Base-by-base conservation (phyloP, 2,797 vertebrate species). In the Schizothorax lantsangensis region DNA sequence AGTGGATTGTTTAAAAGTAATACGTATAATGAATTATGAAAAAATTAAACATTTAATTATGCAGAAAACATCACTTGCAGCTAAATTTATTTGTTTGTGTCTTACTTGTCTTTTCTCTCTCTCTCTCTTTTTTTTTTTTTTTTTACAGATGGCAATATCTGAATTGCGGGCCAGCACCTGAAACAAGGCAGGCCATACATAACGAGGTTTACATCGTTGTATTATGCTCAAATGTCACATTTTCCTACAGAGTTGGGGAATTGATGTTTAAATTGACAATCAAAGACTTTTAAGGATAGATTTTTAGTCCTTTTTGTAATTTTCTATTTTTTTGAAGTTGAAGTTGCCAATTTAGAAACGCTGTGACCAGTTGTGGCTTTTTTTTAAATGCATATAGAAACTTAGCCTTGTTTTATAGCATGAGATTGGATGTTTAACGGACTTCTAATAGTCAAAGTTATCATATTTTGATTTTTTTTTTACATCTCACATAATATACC, bases 71-170 rank as follows among this genome's bases (percentile, higher is more conserved):
- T 64, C 14, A n/a, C 54, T 33, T 30, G 11, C 3, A 17, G 43
- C n/a, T 10, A 47, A 64, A 83, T 71, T 0, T 15, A 64, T 62
- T 26, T 62, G 15, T 62, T 26, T 62, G 15, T 68, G 33, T 40
- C 68, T 81, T 14, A 40, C 9, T 45, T 43, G 9, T 10, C 9
- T 45, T 8, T 8, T n/a, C 15, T 82, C 17, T 81, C 15, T 21
- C 12, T 33, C 23, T 45, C 19, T 89, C 14, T 12, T 30, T 30
- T 6, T 6, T 73, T 73, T 88, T 59, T 80, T 10, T 26, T 45
- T 75, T 38, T 69, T 71, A 6, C 80, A 90, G 89, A 87, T 85
- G 30, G 52, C 78, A 79, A 30, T 64, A 77, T 87, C 79, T 77
- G 79, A 86, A 88, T 36, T 85, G 52, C 72, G 66, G 64, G 52